Percentiles rank a stretch among this genome's conserved stretches.
phyloP scores from a whole-genome alignment of 2,797 vertebrate species.

The Poecilia picta region DNA sequence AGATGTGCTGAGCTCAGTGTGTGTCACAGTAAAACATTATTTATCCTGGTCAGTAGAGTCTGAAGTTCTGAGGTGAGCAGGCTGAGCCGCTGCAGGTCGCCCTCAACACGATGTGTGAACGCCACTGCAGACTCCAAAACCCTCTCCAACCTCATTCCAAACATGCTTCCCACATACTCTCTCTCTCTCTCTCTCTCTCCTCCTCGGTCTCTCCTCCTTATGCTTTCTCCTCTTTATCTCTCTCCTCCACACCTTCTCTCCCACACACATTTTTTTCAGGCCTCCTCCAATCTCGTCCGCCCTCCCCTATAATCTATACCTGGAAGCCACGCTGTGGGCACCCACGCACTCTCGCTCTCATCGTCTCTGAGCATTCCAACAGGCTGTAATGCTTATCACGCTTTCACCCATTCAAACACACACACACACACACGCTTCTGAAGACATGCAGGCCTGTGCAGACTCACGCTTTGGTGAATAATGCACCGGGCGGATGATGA shows the following conservation, averaged over 20 bases:
- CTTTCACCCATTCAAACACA: conserved; percentile 22
- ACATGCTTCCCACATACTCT: conserved; percentile 51
- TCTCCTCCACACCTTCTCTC: conserved; percentile 49
- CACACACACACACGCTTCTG: conserved; percentile 8
- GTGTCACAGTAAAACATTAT: background rate
- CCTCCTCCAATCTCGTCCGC: conserved; percentile 40
- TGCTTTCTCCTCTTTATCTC: conserved; percentile 60
- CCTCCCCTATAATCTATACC: conserved; percentile 64
- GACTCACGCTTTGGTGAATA: conserved; percentile 39
- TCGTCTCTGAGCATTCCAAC: conserved; percentile 65
- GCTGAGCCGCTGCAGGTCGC: background rate
- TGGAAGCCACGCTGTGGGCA: conserved; percentile 63
- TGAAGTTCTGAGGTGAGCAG: background rate
- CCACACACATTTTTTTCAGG: conserved; percentile 55
- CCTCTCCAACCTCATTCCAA: conserved; percentile 17
- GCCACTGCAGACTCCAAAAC: background rate
- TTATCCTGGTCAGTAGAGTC: background rate
- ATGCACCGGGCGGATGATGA: conserved; percentile 40
- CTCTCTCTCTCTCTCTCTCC: conserved; percentile 16
- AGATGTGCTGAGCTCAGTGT: background rate
- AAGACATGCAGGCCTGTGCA: conserved; percentile 27
- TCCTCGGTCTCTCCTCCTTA: background rate
- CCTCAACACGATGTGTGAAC: background rate
- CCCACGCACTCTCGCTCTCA: conserved; percentile 64
- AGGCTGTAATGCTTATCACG: conserved; percentile 60